Base-by-base conservation (phyloP, 2,888 invertebrate genomes). In the Atrina japonica region DNA sequence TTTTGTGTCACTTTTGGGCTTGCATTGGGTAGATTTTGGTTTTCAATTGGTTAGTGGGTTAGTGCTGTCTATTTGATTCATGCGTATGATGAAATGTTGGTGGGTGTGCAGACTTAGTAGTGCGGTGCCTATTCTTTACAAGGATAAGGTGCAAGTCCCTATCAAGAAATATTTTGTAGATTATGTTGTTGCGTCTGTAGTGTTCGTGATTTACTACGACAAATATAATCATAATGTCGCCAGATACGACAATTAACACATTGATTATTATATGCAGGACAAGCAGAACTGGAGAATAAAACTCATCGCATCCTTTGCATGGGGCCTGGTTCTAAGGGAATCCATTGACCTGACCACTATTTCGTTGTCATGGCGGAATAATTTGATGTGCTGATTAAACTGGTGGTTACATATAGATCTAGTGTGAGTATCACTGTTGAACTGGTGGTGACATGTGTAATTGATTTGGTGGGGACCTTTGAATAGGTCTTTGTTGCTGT, bases 271-370 rank as follows among this genome's bases (percentile, higher is more conserved):
- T 16, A 60, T n/a, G 60, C 60, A 16, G 60, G 45, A 45, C 60
- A 60, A 25, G 27, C n/a, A 27, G 9, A 27, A 16, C 60, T 43
- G 11, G 60, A 23, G 29, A 60, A 47, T 47, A 60, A 18, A 29
- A 60, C 60, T 60, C 47, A 60, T 47, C 60, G 18, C 47, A 60
- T 25, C 60, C 60, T 9, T 2, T 9, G 23, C 60, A 60, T 27
- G 50, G 21, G 50, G n/a, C 21, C 27, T 14, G n/a, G n/a, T 18
- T 45, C n/a, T 16, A 18, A 18, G 45, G 16, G 16, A 43, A n/a
- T 14, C 25, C 25, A 9, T 16, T 23, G 14, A 21, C 14, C 21
- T 21, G 23, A 16, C 27, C 25, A 23, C 23, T 16, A 16, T 16
- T 23, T n/a, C 14, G 50, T 16, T n/a, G 43, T 43, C 25, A 21